Percentiles rank a stretch among this genome's conserved stretches.
Conservation (phyloP, 2,888 invertebrate species). For the Limnephilus rhombicus region DNA sequence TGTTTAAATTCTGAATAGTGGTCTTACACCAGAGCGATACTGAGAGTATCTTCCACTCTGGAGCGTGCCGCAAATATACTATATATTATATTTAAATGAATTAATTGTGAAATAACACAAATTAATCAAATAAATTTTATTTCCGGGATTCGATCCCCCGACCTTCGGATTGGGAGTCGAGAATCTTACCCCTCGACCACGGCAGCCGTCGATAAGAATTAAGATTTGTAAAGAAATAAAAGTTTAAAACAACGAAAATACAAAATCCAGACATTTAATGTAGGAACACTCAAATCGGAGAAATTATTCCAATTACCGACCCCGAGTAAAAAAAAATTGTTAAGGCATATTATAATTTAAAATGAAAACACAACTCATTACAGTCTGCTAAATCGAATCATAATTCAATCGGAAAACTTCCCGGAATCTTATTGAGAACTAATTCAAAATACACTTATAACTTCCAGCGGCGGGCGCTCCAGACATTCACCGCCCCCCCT, state of each 20-base stretch:
- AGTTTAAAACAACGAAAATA: neutral
- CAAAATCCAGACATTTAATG: neutral
- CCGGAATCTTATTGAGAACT: slow-evolving; percentile 58
- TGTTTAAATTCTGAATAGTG: too few relatives aligned
- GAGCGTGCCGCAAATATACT: too few relatives aligned
- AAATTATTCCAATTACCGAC: slow-evolving; percentile 11
- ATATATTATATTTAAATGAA: too few relatives aligned
- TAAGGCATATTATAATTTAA: slow-evolving; percentile 32
- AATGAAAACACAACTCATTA: slow-evolving; percentile 46
- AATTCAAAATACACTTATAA: slow-evolving; percentile 62
- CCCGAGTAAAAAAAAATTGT: neutral
- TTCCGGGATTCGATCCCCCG: too few relatives aligned
- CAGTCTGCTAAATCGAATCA: slow-evolving; percentile 51
- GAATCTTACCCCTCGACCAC: too few relatives aligned
- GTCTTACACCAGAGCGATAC: too few relatives aligned
- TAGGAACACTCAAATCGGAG: neutral
- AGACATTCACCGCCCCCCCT: slow-evolving; percentile 36
- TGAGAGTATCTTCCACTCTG: too few relatives aligned
- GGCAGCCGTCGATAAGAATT: too few relatives aligned
- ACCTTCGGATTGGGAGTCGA: too few relatives aligned
- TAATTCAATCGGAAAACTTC: slow-evolving; percentile 59
- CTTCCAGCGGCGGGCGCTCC: slow-evolving; percentile 40
- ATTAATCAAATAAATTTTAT: too few relatives aligned
- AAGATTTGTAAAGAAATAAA: too few relatives aligned
- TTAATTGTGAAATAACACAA: too few relatives aligned